Evolutionary conservation across 2,888 invertebrate genomes (phyloP), one percentile per base, ranked within the genome.

Genomic region (Catocala sponsa): DNA sequence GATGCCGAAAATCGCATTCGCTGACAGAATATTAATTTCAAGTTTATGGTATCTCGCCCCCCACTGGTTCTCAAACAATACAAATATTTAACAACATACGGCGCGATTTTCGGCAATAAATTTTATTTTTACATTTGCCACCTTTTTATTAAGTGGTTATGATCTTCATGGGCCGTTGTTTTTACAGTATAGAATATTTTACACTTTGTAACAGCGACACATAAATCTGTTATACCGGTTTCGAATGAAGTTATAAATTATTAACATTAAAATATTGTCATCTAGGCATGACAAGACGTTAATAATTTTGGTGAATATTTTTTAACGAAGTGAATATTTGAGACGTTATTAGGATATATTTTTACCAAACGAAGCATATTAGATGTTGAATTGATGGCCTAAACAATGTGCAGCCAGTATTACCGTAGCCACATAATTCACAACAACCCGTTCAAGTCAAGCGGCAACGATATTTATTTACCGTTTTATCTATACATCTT

Each of bases 1-100:
- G 81, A 76, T 76, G 78, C 78, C 90, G 79, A 91, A 91, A 90
- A 82, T 85, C 86, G 85, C 77, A 85, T 87, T 81, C 85, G 89
- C 85, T 84, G 90, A 91, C 91, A 90, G 91, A 90, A 90, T 92
- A 92, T 92, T 92, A 93, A 92, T 92, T 91, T 89, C 82, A 87
- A 11, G 83, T 82, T 86, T 88, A 88, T 87, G 80, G 78, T 66
- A 76, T 75, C 70, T 66, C 78, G 80, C 86, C 89, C 89, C 88
- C 90, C 81, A 79, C 87, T 65, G 83, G 70, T 76, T 82, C 70
- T 86, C 82, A 84, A 90, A 90, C 88, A 83, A 84, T 86, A 85
- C 82, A 79, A 83, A 86, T 87, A 85, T 69, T 63, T 80, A 84
- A 86, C 86, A 87, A 90, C 90, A 89, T 90, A 90, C 78, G 81